These are phyloP conservation scores for Colaptes auratus DNA, from an alignment of 2,113 vertebrate genomes.

Conservation along the genomic window DNA sequence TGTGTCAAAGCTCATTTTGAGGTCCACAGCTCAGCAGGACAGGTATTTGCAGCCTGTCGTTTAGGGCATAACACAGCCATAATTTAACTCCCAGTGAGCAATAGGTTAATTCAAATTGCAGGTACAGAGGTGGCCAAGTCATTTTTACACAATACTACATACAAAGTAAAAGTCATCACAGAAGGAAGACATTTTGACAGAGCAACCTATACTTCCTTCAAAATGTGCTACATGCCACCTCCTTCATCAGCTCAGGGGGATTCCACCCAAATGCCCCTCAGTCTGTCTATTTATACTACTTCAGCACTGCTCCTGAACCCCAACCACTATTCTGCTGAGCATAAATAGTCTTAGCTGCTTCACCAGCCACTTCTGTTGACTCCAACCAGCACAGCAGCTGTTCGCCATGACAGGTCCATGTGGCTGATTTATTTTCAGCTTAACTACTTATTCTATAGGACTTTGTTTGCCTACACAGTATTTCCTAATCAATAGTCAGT, in stretches of 20 bases:
- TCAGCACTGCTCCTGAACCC: neutral
- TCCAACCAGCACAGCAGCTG: neutral
- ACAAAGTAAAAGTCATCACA: neutral
- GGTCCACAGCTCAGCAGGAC: neutral
- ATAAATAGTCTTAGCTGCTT: neutral
- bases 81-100: conserved; percentile 2
- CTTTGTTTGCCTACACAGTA: neutral
- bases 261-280: neutral
- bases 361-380: conserved; percentile 15
- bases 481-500: neutral
- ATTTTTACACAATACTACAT: neutral
- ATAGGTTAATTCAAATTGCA: conserved; percentile 13
- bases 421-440: conserved; percentile 16
- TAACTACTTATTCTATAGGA: neutral
- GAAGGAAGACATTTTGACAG: neutral
- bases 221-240: neutral
- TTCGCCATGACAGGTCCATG: neutral
- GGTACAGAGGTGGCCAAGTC: neutral
- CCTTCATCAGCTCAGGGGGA: neutral
- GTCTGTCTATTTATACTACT: neutral
- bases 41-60: conserved; percentile 15
- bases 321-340: neutral
- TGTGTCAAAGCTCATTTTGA: neutral
- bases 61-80: neutral
- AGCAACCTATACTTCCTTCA: neutral